These are phyloP conservation scores for Deilephila porcellus DNA, from an alignment of 2,888 invertebrate genomes.

Conservation along the genomic window DNA sequence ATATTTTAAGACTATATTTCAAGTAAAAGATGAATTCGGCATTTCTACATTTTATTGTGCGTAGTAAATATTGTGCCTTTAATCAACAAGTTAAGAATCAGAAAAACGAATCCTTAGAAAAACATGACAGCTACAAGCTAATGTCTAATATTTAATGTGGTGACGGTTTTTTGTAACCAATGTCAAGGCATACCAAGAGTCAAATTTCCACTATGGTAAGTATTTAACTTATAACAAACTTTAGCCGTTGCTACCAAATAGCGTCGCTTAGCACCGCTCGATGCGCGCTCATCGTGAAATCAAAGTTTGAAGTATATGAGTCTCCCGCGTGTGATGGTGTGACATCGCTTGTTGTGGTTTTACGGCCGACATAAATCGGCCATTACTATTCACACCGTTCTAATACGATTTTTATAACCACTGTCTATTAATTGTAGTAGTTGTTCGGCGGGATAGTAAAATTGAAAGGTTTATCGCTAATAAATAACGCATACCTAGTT, in stretches of 20 bases:
- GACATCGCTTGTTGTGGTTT: conserved; percentile 70
- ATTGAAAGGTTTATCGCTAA: conserved; percentile 66
- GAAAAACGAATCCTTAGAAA: too few relatives aligned
- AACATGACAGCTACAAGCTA: too few relatives aligned
- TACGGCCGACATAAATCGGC: conserved; percentile 68
- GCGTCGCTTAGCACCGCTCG: background rate
- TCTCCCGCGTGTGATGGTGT: conserved; percentile 56
- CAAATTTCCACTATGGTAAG: background rate
- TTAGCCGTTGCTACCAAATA: background rate
- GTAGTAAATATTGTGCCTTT: too few relatives aligned
- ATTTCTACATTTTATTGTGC: too few relatives aligned
- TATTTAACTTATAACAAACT: background rate
- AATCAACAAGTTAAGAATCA: too few relatives aligned
- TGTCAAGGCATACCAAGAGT: too few relatives aligned
- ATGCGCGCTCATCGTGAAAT: background rate
- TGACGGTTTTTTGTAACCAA: too few relatives aligned
- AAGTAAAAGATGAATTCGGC: too few relatives aligned
- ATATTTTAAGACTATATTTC: too few relatives aligned
- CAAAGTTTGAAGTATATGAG: conserved; percentile 47
- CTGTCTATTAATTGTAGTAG: conserved; percentile 71
- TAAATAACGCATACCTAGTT: conserved; percentile 59
- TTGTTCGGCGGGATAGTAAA: conserved; percentile 67
- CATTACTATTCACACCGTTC: conserved; percentile 74
- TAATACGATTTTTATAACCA: conserved; percentile 73
- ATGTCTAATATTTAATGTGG: too few relatives aligned